Percentiles rank a stretch among this genome's conserved stretches.
phyloP scores from a whole-genome alignment of 2,888 invertebrate species.

The Prostheceraeus crozeri region DNA sequence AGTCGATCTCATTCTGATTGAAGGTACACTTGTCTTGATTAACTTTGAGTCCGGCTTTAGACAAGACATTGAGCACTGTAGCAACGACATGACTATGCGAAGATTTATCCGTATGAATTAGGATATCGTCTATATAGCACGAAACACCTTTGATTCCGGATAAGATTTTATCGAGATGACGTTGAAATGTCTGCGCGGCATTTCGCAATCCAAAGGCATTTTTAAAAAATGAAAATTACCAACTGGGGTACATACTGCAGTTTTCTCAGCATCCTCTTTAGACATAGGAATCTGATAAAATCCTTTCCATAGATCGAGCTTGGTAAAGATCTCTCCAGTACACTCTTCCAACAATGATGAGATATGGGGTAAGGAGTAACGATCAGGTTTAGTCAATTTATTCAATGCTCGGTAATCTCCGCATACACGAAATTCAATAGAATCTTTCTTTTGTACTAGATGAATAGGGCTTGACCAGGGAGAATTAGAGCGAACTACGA shows the following conservation, averaged over 20 bases:
- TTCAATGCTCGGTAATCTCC: too few species aligned
- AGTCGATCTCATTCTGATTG: neutral
- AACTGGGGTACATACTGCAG: constrained; percentile 32
- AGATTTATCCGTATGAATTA: neutral
- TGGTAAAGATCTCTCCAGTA: too few species aligned
- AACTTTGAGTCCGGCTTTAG: constrained; percentile 9
- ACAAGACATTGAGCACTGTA: neutral
- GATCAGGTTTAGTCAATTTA: too few species aligned
- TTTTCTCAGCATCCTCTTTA: constrained; percentile 22
- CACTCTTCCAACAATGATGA: too few species aligned
- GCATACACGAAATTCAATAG: too few species aligned
- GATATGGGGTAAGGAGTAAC: too few species aligned
- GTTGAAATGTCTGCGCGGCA: constrained; percentile 30
- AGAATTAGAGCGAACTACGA: too few species aligned
- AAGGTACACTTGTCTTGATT: constrained; percentile 9
- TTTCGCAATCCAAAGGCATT: constrained; percentile 33
- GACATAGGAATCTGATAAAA: constrained; percentile 33
- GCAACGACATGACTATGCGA: neutral
- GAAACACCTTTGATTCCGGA: neutral
- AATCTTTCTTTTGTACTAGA: too few species aligned
- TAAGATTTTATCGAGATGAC: neutral
- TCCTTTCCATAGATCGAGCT: too few species aligned
- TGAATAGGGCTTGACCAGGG: too few species aligned
- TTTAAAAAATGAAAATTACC: constrained; percentile 31
- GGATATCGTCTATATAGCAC: constrained; percentile 14